These are phyloP conservation scores for Triplophysa tibetana DNA, from an alignment of 2,113 vertebrate genomes.

Conservation along the genomic window DNA sequence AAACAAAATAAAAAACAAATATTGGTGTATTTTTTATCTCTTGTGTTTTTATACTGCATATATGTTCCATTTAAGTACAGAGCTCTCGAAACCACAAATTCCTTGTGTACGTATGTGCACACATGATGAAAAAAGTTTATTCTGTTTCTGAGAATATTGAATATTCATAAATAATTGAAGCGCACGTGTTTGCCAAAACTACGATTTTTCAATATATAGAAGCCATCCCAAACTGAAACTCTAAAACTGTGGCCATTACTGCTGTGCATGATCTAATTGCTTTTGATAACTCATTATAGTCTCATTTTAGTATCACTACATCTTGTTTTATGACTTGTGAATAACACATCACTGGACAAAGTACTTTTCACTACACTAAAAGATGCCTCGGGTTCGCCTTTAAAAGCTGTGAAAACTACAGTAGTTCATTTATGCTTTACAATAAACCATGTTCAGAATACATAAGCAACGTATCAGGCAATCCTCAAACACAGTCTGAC, in stretches of 20 bases:
- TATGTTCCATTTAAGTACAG: too few species aligned
- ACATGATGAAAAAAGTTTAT: too few species aligned
- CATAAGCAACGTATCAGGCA: slow-evolving; percentile 52
- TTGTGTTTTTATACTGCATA: too few species aligned
- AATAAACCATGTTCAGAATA: slow-evolving; percentile 39
- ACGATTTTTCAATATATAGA: too few species aligned
- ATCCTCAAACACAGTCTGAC: slow-evolving; percentile 17
- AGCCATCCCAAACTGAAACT: too few species aligned
- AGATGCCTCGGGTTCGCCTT: neutral
- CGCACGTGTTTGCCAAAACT: too few species aligned
- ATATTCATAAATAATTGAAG: too few species aligned
- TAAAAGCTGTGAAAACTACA: slow-evolving; percentile 33
- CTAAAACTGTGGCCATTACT: slow-evolving; percentile 44
- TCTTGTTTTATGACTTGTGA: slow-evolving; percentile 52
- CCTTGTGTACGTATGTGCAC: too few species aligned
- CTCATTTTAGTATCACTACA: slow-evolving; percentile 49
- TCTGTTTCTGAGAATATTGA: too few species aligned
- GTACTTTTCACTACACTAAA: slow-evolving; percentile 17
- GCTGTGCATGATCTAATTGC: slow-evolving; percentile 50
- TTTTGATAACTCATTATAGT: slow-evolving; percentile 57
- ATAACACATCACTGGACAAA: slow-evolving; percentile 56
- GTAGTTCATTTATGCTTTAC: slow-evolving; percentile 25
- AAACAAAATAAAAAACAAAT: too few species aligned
- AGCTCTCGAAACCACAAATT: too few species aligned
- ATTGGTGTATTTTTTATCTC: too few species aligned